Evolutionary conservation across 2,888 invertebrate species (phyloP).

Genomic region (Napeogenes sylphis): DNA sequence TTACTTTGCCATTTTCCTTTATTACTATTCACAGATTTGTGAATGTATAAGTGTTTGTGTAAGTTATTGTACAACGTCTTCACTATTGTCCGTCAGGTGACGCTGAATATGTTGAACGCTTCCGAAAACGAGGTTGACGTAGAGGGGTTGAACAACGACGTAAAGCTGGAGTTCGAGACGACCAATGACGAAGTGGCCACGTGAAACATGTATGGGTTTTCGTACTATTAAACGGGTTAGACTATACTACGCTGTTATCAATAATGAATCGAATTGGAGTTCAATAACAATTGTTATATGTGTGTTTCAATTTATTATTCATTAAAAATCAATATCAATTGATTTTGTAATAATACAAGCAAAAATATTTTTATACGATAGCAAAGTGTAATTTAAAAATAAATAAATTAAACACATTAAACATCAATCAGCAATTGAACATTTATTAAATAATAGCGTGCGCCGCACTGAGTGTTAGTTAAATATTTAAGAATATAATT

Average conservation of each 20-base stretch:
- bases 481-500: no score
- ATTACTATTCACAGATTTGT: no score
- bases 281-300: not conserved
- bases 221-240: constrained; percentile 21
- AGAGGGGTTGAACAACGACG: constrained; percentile 86
- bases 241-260: constrained; percentile 11
- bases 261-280: not conserved
- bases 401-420: no score
- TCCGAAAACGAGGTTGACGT: constrained; percentile 94
- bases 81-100: constrained; percentile 74
- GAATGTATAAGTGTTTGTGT: not conserved
- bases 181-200: constrained; percentile 85
- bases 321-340: not conserved
- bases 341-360: no score
- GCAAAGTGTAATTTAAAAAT: no score
- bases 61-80: not conserved
- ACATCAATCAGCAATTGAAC: no score
- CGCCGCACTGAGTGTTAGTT: no score
- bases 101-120: constrained; percentile 95
- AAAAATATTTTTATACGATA: no score
- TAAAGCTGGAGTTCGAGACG: constrained; percentile 89
- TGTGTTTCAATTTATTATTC: not conserved
- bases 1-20: no score
- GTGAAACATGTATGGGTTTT: constrained; percentile 62
- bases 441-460: no score